Evolutionary conservation across 2,113 vertebrate species (phyloP), one percentile per base, ranked within the genome.

Genomic region (Tachycineta bicolor): DNA sequence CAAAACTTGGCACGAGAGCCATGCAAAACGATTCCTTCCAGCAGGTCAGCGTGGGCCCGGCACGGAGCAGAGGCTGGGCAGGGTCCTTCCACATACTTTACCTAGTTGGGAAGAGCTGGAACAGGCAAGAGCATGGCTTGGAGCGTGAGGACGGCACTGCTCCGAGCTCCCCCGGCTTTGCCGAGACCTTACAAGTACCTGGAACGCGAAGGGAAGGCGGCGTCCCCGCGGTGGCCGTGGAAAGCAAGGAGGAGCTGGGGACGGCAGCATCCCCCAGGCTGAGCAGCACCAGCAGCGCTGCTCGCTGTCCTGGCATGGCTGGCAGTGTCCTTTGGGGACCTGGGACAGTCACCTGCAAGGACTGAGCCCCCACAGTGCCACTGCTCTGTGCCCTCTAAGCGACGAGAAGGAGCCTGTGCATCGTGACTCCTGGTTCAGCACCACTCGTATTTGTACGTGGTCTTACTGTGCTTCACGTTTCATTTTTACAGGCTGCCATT

Each of bases 101-200:
- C 92, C 94, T 58, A 88, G 17, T 79, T 92, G 95, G 94, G 96
- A 94, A 94, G 87, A 91, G 76, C 71, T 58, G 39, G 11, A 31
- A 0, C 1, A 34, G 67, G 34, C 13, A 0, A 11, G 26, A 79
- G 69, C 49, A 18, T 3, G 15, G 3, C 52, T 33, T 24, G 1
- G 21, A 31, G 85, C 11, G 3, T 0, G 2, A 28, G 46, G 14
- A 65, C 49, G 18, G 18, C 24, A 0, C 76, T 29, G 49, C 24
- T 44, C 58, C 7, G 26, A 52, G 58, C 10, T 41, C 34, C 67
- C 2, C 2, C 4, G 22, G 7, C 79, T 60, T 0, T 10, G 29
- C 25, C 29, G 22, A 59, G 19, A 23, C 76, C 83, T 59, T 33
- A 10, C 83, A 68, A 70, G 87, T 17, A 1, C 60, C 43, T 17